These are phyloP conservation scores for Leuciscus idus DNA, from an alignment of 2,113 vertebrate genomes.

Conservation along the genomic window DNA sequence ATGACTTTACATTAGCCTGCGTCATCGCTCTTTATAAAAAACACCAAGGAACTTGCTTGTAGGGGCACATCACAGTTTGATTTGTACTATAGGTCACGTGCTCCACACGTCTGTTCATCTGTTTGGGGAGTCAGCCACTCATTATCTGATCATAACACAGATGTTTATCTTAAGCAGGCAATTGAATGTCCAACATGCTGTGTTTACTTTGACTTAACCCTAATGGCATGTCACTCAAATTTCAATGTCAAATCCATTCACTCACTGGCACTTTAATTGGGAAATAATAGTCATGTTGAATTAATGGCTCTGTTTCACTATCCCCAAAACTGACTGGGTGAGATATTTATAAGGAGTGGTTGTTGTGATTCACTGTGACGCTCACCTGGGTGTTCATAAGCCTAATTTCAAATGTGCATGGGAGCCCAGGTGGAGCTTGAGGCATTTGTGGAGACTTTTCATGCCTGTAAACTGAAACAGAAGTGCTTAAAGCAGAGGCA, in stretches of 20 bases:
- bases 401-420: no score
- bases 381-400: background rate
- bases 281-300: background rate
- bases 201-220: background rate
- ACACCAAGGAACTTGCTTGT: constrained; percentile 5
- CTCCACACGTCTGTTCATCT: background rate
- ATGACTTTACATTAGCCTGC: constrained; percentile 36
- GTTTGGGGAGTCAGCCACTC: background rate
- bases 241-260: background rate
- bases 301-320: background rate
- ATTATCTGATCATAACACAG: background rate
- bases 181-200: background rate
- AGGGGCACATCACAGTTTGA: background rate
- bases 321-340: background rate
- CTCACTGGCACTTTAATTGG: background rate
- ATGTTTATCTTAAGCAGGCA: constrained; percentile 9
- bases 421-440: background rate
- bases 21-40: background rate
- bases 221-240: background rate
- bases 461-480: background rate
- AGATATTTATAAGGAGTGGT: constrained; percentile 7
- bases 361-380: background rate
- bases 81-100: constrained; percentile 9
- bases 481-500: background rate
- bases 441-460: background rate